A percentile compares a stretch with the other conserved stretches of the same genome.
These are phyloP conservation scores for Pedetes capensis DNA, from an alignment of 2,113 vertebrate genomes.

Conservation along the genomic window DNA sequence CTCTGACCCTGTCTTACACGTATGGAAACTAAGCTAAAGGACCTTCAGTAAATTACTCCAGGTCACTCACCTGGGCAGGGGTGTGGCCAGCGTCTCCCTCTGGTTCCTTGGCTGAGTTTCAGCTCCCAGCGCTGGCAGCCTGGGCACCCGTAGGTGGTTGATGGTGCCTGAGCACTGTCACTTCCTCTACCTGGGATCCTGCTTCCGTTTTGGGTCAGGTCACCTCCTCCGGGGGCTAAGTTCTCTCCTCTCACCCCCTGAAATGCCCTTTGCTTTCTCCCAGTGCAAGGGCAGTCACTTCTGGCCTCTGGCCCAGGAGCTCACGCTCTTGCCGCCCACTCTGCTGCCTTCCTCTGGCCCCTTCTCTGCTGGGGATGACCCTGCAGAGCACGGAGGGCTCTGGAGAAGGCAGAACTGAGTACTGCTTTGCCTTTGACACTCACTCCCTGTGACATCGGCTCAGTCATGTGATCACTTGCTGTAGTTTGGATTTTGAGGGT, in stretches of 20 bases:
- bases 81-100: background rate
- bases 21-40: background rate
- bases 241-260: background rate
- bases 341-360: background rate
- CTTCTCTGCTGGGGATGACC: no score
- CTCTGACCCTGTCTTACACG: no score
- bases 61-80: background rate
- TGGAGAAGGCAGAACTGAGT: background rate
- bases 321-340: background rate
- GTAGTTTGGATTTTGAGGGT: background rate
- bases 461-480: background rate
- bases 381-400: background rate
- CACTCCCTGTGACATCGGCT: background rate
- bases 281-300: background rate
- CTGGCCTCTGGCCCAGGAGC: background rate
- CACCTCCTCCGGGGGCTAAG: background rate
- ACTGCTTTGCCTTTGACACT: background rate
- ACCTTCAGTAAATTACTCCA: no score
- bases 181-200: background rate
- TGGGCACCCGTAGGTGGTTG: fast-evolving
- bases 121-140: background rate
- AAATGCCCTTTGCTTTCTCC: background rate
- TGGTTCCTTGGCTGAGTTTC: no score
- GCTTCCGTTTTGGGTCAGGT: background rate
- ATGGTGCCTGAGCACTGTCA: fast-evolving